Base-by-base conservation (phyloP, 2,113 vertebrate species). In the Cephalopholis sonnerati region DNA sequence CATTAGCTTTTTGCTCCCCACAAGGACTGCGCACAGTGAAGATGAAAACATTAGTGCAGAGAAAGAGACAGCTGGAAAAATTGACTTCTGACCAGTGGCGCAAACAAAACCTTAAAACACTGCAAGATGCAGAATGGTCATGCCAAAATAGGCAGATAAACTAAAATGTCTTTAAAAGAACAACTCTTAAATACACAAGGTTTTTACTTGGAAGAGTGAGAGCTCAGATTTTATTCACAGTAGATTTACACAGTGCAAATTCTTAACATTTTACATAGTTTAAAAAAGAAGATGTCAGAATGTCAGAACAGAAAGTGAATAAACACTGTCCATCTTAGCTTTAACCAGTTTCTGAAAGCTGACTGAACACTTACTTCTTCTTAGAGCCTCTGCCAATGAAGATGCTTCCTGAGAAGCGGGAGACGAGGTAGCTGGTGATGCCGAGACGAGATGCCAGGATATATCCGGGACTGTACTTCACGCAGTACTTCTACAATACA, bases 361-460 rank as follows among this genome's bases (percentile, higher is more conserved):
- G 32, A 36, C 16, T 16, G 4, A 44, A 16, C 61, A 89, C 98
- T 96, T 89, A 99, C 98, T 99, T 99, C 93, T 94, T 97, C 93
- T 96, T 99, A 65, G 97, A 97, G 92, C 98, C 98, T 96, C 98
- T 95, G 89, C 97, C 98, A 83, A 99, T 97, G 94, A 99, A 99
- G 92, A 99, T 97, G 94, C 97, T 98, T 86, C 98, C 98, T 65
- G 98, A 98, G 95, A 99, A 98, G 95, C 98, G 97, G 90, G 98
- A 99, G 83, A 99, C 98, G 83, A 99, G 97, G 95, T 99, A 99
- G 94, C 97, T 95, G 93, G 95, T 98, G 91, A 99, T 91, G 91
- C 98, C 97, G 57, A 99, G 97, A 67, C 97, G 98, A 85, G 97
- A 97, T 46, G 98, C 98, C 95, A 99, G 96, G 69, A 99, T 66